phyloP scores from a whole-genome alignment of 2,113 vertebrate genomes.

The Pongo abelii region DNA sequence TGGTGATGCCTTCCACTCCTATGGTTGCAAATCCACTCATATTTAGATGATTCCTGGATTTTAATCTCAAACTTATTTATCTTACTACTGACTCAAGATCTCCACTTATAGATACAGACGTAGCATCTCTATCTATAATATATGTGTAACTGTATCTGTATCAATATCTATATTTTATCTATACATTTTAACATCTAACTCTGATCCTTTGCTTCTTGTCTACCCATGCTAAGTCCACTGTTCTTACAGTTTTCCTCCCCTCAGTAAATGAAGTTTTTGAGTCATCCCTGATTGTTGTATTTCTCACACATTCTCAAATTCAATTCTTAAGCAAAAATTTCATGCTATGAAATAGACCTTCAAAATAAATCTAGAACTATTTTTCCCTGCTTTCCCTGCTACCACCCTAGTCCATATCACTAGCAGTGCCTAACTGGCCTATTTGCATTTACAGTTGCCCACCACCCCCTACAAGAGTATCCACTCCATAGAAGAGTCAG shows the following conservation, averaged over 20 bases:
- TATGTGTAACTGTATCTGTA: not conserved
- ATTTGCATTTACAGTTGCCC: not conserved
- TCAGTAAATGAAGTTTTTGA: not conserved
- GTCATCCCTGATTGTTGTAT: not conserved
- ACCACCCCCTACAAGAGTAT: rapidly evolving
- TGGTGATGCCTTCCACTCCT: not conserved
- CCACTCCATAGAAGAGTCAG: not conserved
- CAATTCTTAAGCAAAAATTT: not conserved
- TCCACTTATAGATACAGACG: not conserved
- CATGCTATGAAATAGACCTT: not conserved
- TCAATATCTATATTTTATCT: not conserved
- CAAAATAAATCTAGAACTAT: not conserved
- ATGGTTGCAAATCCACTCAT: not conserved
- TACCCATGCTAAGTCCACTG: not conserved
- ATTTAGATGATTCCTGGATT: not conserved
- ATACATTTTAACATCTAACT: not conserved
- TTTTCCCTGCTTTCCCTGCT: not conserved
- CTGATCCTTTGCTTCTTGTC: not conserved
- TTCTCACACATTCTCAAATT: not conserved
- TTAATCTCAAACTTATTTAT: not conserved
- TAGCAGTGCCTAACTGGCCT: not conserved
- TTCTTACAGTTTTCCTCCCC: not conserved
- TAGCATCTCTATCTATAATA: not conserved
- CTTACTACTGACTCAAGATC: not conserved
- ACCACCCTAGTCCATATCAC: not conserved